A percentile compares a stretch with the other conserved stretches of the same genome.
phyloP scores from a whole-genome alignment of 2,888 invertebrate species.

The Catocala nupta region DNA sequence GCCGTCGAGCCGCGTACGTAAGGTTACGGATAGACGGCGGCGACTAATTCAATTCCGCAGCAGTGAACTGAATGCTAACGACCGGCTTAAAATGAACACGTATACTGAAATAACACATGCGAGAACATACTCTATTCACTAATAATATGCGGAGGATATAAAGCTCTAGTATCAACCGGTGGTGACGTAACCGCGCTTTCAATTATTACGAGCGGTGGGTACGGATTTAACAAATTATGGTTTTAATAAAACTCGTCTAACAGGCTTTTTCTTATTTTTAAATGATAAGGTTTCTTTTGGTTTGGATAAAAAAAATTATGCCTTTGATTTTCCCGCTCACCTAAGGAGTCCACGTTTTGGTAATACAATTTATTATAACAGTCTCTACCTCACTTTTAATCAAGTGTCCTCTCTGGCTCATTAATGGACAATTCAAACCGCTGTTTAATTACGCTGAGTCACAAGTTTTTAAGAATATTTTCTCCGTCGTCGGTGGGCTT shows the following conservation, averaged over 20 bases:
- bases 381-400: constrained; percentile 47
- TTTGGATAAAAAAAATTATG: constrained; percentile 16
- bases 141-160: constrained; percentile 44
- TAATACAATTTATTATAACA: constrained; percentile 49
- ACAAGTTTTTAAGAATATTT: constrained; percentile 40
- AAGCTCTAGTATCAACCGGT: constrained; percentile 27
- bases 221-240: constrained; percentile 27
- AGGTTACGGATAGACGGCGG: constrained; percentile 55
- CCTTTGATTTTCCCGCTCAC: constrained; percentile 30
- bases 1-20: constrained; percentile 29
- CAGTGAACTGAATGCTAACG: constrained; percentile 65
- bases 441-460: constrained; percentile 51
- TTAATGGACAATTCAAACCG: constrained; percentile 51
- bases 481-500: constrained; percentile 5
- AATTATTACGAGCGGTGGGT: constrained; percentile 23
- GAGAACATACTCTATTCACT: constrained; percentile 46
- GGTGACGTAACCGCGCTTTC: constrained; percentile 21
- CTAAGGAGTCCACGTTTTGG: constrained; percentile 32
- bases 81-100: constrained; percentile 60
- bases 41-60: constrained; percentile 65
- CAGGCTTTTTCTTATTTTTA: constrained; percentile 15
- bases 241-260: constrained; percentile 33
- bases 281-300: constrained; percentile 26
- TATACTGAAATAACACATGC: constrained; percentile 56
- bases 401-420: constrained; percentile 46